Evolutionary conservation across 2,113 vertebrate species (phyloP).

Genomic region (Gobius niger): DNA sequence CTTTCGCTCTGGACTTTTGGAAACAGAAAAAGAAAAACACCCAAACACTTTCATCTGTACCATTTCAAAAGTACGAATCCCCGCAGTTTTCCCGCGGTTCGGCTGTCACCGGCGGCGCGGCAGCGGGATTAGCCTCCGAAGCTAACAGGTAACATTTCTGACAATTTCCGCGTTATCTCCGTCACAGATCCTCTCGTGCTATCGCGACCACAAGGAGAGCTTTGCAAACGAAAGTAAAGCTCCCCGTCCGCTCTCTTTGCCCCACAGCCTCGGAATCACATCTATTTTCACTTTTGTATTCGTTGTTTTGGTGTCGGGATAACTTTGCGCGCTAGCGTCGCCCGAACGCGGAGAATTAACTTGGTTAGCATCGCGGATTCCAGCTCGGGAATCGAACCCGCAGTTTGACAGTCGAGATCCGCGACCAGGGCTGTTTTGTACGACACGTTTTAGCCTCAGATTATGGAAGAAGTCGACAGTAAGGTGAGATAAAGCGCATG

Average conservation of each 20-base stretch:
- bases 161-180: slow-evolving; percentile 57
- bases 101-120: slow-evolving; percentile 5
- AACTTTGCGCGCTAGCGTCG: neutral
- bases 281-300: slow-evolving; percentile 68
- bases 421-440: neutral
- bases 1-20: slow-evolving; percentile 89
- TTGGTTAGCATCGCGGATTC: neutral
- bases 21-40: slow-evolving; percentile 73
- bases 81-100: neutral
- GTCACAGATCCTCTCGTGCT: slow-evolving; percentile 21
- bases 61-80: slow-evolving; percentile 21
- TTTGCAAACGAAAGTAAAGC: slow-evolving; percentile 56
- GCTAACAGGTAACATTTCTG: slow-evolving; percentile 51
- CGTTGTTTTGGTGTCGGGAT: slow-evolving; percentile 14
- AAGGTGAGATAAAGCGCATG: neutral
- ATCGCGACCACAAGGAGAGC: slow-evolving; percentile 28
- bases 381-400: neutral
- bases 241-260: slow-evolving; percentile 26
- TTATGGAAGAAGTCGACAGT: neutral
- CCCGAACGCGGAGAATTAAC: neutral
- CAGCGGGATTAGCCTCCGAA: slow-evolving; percentile 33
- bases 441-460: neutral
- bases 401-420: neutral
- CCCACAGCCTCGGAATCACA: neutral
- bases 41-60: slow-evolving; percentile 75